Evolutionary conservation across 2,113 vertebrate species (phyloP).

Genomic region (Mungos mungo): DNA sequence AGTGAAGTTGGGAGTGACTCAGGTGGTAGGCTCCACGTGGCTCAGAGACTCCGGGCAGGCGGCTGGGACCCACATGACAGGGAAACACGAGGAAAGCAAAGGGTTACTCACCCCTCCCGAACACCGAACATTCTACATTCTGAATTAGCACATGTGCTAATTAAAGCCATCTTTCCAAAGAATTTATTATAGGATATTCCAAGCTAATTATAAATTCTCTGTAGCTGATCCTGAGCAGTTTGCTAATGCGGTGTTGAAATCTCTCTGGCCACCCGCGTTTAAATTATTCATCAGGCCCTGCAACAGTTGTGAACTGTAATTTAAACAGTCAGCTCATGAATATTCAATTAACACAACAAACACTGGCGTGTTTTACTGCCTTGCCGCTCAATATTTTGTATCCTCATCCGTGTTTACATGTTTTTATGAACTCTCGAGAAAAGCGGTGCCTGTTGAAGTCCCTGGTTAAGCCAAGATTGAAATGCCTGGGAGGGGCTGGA

Average conservation of each 20-base stretch:
- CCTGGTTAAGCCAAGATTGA: constrained; percentile 79
- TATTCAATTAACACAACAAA: constrained; percentile 89
- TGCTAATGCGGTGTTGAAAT: constrained; percentile 88
- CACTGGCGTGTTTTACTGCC: constrained; percentile 86
- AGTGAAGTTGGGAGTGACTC: no score
- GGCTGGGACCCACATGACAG: background rate
- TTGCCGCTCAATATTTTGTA: constrained; percentile 83
- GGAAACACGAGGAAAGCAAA: constrained; percentile 43
- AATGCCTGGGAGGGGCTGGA: background rate
- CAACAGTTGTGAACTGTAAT: constrained; percentile 92
- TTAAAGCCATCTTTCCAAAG: constrained; percentile 89
- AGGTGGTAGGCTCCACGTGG: background rate
- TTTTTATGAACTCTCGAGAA: constrained; percentile 87
- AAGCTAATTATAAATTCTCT: constrained; percentile 89
- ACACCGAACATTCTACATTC: constrained; percentile 72
- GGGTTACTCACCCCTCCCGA: constrained; percentile 74
- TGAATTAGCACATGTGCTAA: constrained; percentile 86
- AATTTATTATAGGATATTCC: constrained; percentile 88
- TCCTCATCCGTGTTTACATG: constrained; percentile 85
- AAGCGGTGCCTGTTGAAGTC: constrained; percentile 81
- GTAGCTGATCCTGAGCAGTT: constrained; percentile 86
- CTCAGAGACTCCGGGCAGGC: background rate
- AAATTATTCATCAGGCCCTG: constrained; percentile 89
- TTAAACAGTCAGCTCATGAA: constrained; percentile 90
- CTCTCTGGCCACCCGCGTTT: constrained; percentile 89